These are phyloP conservation scores for Eupristina koningsbergeri DNA, from an alignment of 1,140 invertebrate genomes.

Conservation along the genomic window DNA sequence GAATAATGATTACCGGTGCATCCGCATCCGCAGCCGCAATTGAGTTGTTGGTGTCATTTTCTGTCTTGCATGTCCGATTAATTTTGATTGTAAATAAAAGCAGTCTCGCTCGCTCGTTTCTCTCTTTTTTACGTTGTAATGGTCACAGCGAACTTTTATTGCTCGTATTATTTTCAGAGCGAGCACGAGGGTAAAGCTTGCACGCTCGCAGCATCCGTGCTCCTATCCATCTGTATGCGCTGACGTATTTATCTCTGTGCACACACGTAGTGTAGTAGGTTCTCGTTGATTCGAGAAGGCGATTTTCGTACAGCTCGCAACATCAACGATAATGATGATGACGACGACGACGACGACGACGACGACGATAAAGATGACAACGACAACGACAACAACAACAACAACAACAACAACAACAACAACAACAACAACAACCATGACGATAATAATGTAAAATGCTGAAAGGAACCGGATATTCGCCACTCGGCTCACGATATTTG, in stretches of 20 bases:
- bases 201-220: no score
- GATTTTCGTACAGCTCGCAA: constrained; percentile 9
- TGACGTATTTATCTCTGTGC: not conserved
- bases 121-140: constrained; percentile 3
- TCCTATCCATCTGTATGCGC: not conserved
- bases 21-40: not conserved
- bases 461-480: not conserved
- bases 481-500: not conserved
- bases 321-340: not conserved
- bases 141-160: constrained; percentile 27
- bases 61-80: constrained; percentile 23
- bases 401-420: not conserved
- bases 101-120: not conserved
- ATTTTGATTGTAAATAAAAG: constrained; percentile 25
- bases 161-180: constrained; percentile 15
- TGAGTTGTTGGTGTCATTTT: not conserved
- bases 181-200: constrained; percentile 23
- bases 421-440: not conserved
- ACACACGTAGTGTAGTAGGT: not conserved
- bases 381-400: not conserved
- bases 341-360: not conserved
- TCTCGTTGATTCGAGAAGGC: constrained; percentile 1
- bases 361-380: not conserved
- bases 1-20: not conserved
- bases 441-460: constrained; percentile 11